phyloP scores from a whole-genome alignment of 1,140 invertebrate species.

The Acromyrmex heyeri region DNA sequence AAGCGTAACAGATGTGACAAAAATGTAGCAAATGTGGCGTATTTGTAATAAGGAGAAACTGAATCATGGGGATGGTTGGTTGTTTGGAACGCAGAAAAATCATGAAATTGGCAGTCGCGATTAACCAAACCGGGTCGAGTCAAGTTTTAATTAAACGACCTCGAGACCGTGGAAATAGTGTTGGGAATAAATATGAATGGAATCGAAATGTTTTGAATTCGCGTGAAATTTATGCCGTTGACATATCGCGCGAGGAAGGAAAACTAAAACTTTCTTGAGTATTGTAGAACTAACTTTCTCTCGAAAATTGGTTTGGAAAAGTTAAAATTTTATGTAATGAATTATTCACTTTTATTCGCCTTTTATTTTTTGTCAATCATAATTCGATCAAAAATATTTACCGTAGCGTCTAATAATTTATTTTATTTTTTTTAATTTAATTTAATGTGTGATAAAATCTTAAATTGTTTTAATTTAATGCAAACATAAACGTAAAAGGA shows the following conservation, averaged over 20 bases:
- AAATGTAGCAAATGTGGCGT: not conserved
- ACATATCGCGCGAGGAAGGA: not conserved
- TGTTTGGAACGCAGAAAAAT: slow-evolving; percentile 37
- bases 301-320: not conserved
- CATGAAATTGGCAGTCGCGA: slow-evolving; percentile 53
- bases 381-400: not conserved
- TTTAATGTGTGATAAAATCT: not conserved
- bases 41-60: slow-evolving; percentile 28
- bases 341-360: not conserved
- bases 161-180: slow-evolving; percentile 59
- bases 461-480: not conserved
- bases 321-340: not conserved
- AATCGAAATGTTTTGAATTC: slow-evolving; percentile 52
- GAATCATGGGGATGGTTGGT: not conserved
- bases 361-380: not conserved
- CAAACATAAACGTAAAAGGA: not conserved
- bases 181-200: slow-evolving; percentile 54
- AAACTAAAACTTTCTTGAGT: not conserved
- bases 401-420: not conserved
- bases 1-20: not conserved
- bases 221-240: not conserved
- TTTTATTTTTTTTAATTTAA: not conserved
- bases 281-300: not conserved
- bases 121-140: slow-evolving; percentile 17
- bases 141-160: slow-evolving; percentile 61